These are phyloP conservation scores for Steatornis caripensis DNA, from an alignment of 2,113 vertebrate species.

Conservation along the genomic window DNA sequence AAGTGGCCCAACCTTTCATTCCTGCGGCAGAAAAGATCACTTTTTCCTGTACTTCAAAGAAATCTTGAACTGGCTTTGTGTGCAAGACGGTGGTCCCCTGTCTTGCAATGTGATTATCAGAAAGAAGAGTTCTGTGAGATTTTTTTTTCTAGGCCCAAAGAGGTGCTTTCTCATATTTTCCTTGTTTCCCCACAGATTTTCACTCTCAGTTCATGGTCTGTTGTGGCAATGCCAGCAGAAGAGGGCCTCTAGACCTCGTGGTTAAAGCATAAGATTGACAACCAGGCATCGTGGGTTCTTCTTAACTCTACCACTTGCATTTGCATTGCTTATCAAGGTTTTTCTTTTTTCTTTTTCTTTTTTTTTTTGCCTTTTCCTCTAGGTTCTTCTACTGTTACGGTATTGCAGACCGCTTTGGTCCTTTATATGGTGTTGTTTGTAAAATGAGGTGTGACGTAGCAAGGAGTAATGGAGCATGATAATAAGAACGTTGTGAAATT, in stretches of 20 bases:
- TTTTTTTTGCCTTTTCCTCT: neutral
- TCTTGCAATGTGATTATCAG: neutral
- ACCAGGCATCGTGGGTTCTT: slow-evolving; percentile 60
- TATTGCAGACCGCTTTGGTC: neutral
- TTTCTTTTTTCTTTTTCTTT: neutral
- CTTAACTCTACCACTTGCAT: slow-evolving; percentile 47
- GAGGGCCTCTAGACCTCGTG: slow-evolving; percentile 58
- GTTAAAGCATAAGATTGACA: slow-evolving; percentile 66
- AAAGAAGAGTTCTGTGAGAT: slow-evolving; percentile 18
- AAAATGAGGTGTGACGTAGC: slow-evolving; percentile 36
- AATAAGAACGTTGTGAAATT: neutral
- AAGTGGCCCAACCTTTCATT: neutral
- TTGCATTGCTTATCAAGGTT: slow-evolving; percentile 40
- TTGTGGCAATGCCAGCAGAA: slow-evolving; percentile 66
- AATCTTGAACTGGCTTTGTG: neutral
- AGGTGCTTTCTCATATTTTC: slow-evolving; percentile 58
- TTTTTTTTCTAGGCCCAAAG: neutral
- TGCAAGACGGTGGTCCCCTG: neutral
- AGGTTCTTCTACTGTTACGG: neutral
- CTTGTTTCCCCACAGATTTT: slow-evolving; percentile 69
- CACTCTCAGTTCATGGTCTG: slow-evolving; percentile 65
- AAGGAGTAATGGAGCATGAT: slow-evolving; percentile 3
- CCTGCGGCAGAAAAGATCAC: neutral
- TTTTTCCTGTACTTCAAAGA: neutral
- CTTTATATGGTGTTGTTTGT: slow-evolving; percentile 32